Evolutionary conservation across 2,888 invertebrate species (phyloP).

Genomic region (Buathra laborator): DNA sequence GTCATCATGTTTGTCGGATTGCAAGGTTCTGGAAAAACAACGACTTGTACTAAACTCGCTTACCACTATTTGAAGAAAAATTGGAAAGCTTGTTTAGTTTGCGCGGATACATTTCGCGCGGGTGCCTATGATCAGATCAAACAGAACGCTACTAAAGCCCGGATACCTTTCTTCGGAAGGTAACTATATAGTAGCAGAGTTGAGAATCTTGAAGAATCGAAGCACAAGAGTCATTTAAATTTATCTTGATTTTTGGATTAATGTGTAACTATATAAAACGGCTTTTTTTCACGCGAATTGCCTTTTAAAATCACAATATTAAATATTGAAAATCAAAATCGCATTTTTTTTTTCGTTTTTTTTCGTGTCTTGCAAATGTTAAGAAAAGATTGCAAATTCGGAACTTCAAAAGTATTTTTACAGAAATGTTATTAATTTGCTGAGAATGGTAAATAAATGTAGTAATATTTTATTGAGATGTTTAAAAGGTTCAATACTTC

Average conservation of each 20-base stretch:
- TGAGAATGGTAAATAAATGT: too few relatives aligned
- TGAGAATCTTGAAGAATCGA: neutral
- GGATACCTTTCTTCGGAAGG: constrained; percentile 99
- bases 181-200: constrained; percentile 79
- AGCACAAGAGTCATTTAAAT: neutral
- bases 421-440: too few relatives aligned
- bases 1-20: constrained; percentile 99
- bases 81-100: constrained; percentile 99
- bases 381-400: too few relatives aligned
- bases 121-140: constrained; percentile 99
- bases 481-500: too few relatives aligned
- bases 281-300: too few relatives aligned
- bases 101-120: constrained; percentile 99
- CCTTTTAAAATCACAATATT: too few relatives aligned
- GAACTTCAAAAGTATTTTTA: too few relatives aligned
- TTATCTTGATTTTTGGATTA: neutral
- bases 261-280: too few relatives aligned
- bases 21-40: constrained; percentile 99
- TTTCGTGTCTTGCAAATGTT: too few relatives aligned
- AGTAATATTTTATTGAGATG: too few relatives aligned
- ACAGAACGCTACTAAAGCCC: constrained; percentile 99
- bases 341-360: too few relatives aligned
- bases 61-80: constrained; percentile 99
- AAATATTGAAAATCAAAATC: too few relatives aligned
- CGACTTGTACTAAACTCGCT: constrained; percentile 99